These are phyloP conservation scores for Microcebus ravelobensis DNA, from an alignment of 2,113 vertebrate species.

Conservation along the genomic window DNA sequence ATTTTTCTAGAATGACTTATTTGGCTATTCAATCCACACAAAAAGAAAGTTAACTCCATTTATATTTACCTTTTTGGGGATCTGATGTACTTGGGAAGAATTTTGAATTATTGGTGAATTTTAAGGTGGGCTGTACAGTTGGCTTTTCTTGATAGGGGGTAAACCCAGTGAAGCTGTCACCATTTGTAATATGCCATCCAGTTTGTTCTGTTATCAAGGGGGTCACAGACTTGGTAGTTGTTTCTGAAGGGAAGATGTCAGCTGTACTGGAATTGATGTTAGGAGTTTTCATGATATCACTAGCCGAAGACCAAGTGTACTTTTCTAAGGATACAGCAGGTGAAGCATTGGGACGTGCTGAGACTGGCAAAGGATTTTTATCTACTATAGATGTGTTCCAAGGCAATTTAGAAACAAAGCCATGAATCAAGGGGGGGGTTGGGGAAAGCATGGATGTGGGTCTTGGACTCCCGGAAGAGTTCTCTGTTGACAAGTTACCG, in stretches of 20 bases:
- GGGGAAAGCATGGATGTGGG: neutral
- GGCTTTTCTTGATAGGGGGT: constrained; percentile 52
- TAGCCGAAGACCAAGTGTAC: neutral
- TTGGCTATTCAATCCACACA: neutral
- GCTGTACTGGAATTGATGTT: neutral
- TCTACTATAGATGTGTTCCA: constrained; percentile 45
- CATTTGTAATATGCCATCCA: constrained; percentile 4
- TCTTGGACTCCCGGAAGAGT: neutral
- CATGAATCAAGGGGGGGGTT: neutral
- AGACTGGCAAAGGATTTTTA: neutral
- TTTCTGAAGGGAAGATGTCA: neutral
- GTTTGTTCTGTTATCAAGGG: neutral
- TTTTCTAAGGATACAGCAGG: neutral
- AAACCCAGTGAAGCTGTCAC: neutral
- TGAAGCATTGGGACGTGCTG: neutral
- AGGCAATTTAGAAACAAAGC: constrained; percentile 40
- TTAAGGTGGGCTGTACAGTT: constrained; percentile 56
- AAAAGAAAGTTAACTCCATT: neutral
- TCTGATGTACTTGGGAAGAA: constrained; percentile 65
- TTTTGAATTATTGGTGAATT: constrained; percentile 69
- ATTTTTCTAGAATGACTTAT: neutral
- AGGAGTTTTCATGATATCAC: neutral
- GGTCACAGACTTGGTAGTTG: neutral
- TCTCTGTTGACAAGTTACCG: neutral
- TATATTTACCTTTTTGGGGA: constrained; percentile 71